phyloP scores from a whole-genome alignment of 2,797 vertebrate species.

The Lophotriccus pileatus region DNA sequence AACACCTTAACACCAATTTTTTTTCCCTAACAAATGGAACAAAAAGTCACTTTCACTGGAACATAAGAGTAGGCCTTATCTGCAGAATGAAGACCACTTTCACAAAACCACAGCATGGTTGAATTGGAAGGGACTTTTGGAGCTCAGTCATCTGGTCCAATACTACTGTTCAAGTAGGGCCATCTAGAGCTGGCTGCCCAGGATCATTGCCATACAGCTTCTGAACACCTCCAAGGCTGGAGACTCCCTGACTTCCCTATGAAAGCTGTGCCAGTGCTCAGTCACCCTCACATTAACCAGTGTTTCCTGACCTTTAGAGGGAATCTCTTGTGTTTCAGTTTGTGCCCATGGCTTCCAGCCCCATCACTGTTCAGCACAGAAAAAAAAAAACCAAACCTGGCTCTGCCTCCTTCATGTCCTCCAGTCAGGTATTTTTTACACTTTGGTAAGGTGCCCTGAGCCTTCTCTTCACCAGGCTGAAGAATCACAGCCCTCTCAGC shows the following conservation, averaged over 20 bases:
- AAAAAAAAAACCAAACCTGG: background rate
- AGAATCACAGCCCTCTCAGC: background rate
- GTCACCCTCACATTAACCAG: background rate
- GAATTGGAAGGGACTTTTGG: background rate
- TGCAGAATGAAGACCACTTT: background rate
- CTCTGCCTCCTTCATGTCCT: background rate
- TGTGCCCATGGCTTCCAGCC: background rate
- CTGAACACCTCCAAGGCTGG: background rate
- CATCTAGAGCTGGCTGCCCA: background rate
- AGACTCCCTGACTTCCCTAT: accelerated
- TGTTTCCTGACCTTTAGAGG: background rate
- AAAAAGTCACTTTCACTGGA: background rate
- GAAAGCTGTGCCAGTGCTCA: background rate
- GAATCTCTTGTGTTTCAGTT: background rate
- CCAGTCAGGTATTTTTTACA: background rate
- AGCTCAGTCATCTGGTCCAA: background rate
- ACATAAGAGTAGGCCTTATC: background rate
- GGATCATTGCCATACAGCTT: background rate
- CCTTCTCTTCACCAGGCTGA: background rate
- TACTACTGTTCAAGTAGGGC: background rate
- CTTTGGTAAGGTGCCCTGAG: background rate
- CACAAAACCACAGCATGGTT: background rate
- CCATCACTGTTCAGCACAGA: background rate
- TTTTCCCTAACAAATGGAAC: background rate
- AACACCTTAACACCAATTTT: background rate